Percentiles rank a stretch among this genome's conserved stretches.
phyloP scores from a whole-genome alignment of 2,888 invertebrate species.

The Drosophila siamana region DNA sequence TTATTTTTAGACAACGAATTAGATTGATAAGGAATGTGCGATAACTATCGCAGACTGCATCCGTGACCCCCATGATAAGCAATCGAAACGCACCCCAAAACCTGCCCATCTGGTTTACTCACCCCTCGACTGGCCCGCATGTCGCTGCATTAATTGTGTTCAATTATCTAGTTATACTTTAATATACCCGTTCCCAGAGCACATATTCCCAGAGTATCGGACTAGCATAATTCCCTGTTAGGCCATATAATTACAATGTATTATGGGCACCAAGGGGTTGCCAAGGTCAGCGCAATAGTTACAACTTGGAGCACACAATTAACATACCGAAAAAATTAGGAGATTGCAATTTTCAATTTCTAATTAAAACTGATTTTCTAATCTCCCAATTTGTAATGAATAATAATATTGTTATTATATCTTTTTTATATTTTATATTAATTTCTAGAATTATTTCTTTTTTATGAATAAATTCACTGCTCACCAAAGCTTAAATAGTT shows the following conservation, averaged over 20 bases:
- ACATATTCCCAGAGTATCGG: neutral
- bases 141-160: slow-evolving; percentile 42
- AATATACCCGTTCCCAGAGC: neutral
- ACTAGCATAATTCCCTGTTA: neutral
- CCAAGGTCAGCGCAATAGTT: neutral
- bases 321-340: no score
- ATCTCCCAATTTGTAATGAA: no score
- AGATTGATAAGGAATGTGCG: slow-evolving; percentile 40
- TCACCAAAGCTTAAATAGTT: neutral
- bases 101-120: slow-evolving; percentile 24
- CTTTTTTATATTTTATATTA: no score
- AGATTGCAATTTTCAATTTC: no score
- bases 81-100: slow-evolving; percentile 10
- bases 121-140: slow-evolving; percentile 28
- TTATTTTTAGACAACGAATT: slow-evolving; percentile 50
- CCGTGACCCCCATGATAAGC: slow-evolving; percentile 49
- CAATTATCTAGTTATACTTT: slow-evolving; percentile 28
- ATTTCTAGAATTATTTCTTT: neutral
- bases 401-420: no score
- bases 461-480: neutral
- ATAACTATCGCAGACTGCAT: slow-evolving; percentile 31
- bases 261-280: neutral
- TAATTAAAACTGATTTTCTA: no score
- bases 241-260: neutral
- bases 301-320: neutral